Conservation (phyloP, 2,797 vertebrate species). For the Limnodromus scolopaceus region DNA sequence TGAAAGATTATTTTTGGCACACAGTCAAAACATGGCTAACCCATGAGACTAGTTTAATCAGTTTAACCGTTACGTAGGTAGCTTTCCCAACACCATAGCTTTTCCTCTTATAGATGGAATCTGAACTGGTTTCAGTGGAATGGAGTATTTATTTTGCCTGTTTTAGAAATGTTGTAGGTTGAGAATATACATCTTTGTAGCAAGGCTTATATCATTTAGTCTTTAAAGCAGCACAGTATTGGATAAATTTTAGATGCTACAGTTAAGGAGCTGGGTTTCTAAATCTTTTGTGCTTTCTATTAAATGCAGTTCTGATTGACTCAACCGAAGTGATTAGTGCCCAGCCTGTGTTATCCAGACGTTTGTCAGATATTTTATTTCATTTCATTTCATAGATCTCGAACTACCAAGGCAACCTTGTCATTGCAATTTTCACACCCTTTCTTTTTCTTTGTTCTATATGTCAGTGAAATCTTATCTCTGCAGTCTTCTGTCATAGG, state of each 20-base stretch:
- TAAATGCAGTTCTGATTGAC: constrained; percentile 14
- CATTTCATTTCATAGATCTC: constrained; percentile 71
- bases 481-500: constrained; percentile 76
- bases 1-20: neutral
- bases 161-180: neutral
- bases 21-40: neutral
- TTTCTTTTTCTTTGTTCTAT: constrained; percentile 78
- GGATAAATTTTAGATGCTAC: neutral
- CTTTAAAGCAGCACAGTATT: neutral
- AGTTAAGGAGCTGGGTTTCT: neutral
- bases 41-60: neutral
- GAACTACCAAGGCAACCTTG: constrained; percentile 77
- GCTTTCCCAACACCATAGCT: neutral
- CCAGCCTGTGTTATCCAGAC: constrained; percentile 43
- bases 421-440: constrained; percentile 78
- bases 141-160: neutral
- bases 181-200: neutral
- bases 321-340: constrained; percentile 26
- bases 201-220: neutral
- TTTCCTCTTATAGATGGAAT: neutral
- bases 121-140: neutral
- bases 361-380: constrained; percentile 77
- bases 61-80: neutral
- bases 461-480: constrained; percentile 79
- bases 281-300: constrained; percentile 5